A percentile compares a stretch with the other conserved stretches of the same genome.
Evolutionary conservation across 2,888 invertebrate genomes (phyloP).

Genomic region (Ditula angustiorana): DNA sequence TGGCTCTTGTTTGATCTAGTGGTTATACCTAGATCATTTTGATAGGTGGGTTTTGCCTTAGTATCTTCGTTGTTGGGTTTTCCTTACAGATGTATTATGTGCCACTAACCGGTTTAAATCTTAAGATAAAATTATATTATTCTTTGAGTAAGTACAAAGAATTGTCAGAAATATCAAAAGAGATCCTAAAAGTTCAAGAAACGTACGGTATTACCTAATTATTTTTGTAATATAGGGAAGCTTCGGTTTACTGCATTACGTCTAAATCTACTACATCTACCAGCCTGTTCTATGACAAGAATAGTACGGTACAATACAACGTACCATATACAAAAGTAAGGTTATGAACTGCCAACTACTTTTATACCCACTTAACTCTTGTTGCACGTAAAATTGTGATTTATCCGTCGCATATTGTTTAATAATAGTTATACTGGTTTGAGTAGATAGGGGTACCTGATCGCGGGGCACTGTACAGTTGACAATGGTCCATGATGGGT

Average conservation of each 20-base stretch:
- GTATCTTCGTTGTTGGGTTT: neutral
- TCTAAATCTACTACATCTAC: too few relatives aligned
- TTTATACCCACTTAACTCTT: neutral
- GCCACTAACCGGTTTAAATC: conserved; percentile 13
- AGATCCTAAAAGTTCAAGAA: too few relatives aligned
- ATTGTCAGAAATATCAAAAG: too few relatives aligned
- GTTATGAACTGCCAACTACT: neutral
- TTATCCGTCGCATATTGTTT: conserved; percentile 1
- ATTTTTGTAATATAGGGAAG: too few relatives aligned
- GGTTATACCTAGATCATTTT: too few relatives aligned
- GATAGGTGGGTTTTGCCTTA: too few relatives aligned
- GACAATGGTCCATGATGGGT: conserved; percentile 86
- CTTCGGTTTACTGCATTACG: too few relatives aligned
- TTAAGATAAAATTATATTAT: too few relatives aligned
- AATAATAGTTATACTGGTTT: conserved; percentile 39
- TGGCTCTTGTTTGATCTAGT: too few relatives aligned
- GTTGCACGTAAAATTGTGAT: neutral
- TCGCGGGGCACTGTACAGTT: conserved; percentile 87
- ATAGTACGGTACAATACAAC: neutral
- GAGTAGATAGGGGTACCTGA: conserved; percentile 82
- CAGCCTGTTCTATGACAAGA: neutral
- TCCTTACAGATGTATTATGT: neutral
- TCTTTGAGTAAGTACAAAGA: too few relatives aligned
- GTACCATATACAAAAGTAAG: neutral
- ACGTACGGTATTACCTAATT: too few relatives aligned